These are phyloP conservation scores for Folsomia candida DNA, from an alignment of 2,888 invertebrate species.

Conservation along the genomic window DNA sequence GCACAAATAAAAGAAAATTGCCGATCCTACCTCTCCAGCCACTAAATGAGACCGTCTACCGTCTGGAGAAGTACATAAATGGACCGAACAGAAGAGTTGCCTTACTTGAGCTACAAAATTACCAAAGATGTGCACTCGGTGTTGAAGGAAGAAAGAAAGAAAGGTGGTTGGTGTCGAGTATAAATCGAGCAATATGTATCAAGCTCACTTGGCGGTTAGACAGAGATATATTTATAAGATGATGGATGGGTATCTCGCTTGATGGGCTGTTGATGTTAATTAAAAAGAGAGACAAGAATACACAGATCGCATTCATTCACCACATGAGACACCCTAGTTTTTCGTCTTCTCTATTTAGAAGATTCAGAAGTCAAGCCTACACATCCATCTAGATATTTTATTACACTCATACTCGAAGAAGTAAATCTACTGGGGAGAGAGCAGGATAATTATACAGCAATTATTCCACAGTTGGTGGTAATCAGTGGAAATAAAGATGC, in stretches of 20 bases:
- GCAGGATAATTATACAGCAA: not conserved
- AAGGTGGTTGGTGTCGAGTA: too few relatives aligned
- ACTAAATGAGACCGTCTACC: too few relatives aligned
- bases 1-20: not conserved
- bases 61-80: too few relatives aligned
- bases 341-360: not conserved
- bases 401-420: too few relatives aligned
- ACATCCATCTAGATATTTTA: too few relatives aligned
- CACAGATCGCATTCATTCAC: constrained; percentile 7
- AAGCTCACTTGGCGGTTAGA: constrained; percentile 7
- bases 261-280: constrained; percentile 46
- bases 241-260: constrained; percentile 48
- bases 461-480: not conserved
- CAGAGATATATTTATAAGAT: constrained; percentile 43
- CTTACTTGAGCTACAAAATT: too few relatives aligned
- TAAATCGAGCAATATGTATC: too few relatives aligned
- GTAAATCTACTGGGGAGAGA: not conserved
- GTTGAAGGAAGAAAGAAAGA: too few relatives aligned
- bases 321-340: not conserved
- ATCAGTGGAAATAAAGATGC: not conserved
- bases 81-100: too few relatives aligned
- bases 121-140: too few relatives aligned
- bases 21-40: not conserved
- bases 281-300: constrained; percentile 48
- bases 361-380: not conserved